phyloP scores from a whole-genome alignment of 2,888 invertebrate genomes.

The Stegophylla sp. region DNA sequence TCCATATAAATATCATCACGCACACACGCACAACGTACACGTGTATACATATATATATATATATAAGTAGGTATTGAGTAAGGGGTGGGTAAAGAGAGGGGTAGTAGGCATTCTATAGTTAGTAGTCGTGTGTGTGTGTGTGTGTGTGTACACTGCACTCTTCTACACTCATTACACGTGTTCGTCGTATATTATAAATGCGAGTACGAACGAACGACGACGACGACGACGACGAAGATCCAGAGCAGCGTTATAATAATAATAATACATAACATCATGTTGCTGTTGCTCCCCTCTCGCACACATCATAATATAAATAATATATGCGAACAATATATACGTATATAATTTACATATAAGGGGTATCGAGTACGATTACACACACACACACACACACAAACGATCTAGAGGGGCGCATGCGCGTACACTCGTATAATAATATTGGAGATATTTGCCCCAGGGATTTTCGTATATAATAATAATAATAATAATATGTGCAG shows the following conservation, averaged over 20 bases:
- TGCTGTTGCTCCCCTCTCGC: no score
- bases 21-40: background rate
- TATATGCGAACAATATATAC: no score
- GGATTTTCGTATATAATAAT: constrained; percentile 25
- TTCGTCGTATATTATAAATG: background rate
- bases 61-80: no score
- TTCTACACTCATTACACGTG: no score
- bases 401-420: background rate
- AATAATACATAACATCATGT: no score
- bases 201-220: background rate
- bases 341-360: background rate
- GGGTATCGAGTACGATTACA: constrained; percentile 36
- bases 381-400: background rate
- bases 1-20: constrained; percentile 2
- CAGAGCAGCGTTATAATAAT: no score
- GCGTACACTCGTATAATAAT: background rate
- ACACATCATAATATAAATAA: no score
- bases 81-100: no score
- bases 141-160: background rate
- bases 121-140: background rate
- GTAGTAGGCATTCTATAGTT: no score
- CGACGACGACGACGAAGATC: no score
- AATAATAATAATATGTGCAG: background rate
- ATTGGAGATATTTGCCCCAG: background rate
- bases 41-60: background rate